Conservation (phyloP, 2,797 vertebrate genomes). For the Pogoniulus pusillus region DNA sequence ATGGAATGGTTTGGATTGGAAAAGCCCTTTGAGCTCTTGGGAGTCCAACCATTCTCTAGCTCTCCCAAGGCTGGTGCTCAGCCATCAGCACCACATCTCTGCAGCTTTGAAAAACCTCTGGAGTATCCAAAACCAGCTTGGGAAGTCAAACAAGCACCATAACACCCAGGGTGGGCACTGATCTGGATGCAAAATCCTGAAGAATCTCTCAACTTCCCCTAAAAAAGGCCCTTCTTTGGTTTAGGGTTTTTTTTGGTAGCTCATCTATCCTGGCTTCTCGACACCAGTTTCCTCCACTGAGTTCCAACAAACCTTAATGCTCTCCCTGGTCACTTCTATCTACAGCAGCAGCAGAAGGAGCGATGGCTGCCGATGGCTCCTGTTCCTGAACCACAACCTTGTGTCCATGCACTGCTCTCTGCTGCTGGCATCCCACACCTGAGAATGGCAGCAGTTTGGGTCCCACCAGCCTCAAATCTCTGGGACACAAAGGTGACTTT, state of each 20-base stretch:
- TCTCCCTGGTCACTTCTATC: background rate
- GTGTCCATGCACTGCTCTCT: background rate
- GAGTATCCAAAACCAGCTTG: background rate
- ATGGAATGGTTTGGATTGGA: too few relatives aligned
- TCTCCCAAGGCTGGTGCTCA: too few relatives aligned
- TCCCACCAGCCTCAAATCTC: background rate
- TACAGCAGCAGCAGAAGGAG: background rate
- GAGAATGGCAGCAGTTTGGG: background rate
- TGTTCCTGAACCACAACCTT: background rate
- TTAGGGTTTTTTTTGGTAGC: background rate
- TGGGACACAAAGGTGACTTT: background rate
- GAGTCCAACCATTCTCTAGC: too few relatives aligned
- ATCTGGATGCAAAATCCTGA: background rate
- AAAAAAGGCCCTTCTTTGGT: rapidly evolving
- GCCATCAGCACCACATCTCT: too few relatives aligned
- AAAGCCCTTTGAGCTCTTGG: too few relatives aligned
- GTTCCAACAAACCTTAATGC: background rate
- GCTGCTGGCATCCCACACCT: rapidly evolving
- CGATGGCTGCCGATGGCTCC: rapidly evolving
- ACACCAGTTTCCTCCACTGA: background rate
- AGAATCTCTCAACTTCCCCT: background rate
- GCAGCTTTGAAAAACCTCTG: background rate
- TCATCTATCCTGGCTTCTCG: background rate
- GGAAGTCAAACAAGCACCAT: background rate
- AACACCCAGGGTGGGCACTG: rapidly evolving